Conservation (phyloP, 1,140 invertebrate species). For the Hyles vespertilio region DNA sequence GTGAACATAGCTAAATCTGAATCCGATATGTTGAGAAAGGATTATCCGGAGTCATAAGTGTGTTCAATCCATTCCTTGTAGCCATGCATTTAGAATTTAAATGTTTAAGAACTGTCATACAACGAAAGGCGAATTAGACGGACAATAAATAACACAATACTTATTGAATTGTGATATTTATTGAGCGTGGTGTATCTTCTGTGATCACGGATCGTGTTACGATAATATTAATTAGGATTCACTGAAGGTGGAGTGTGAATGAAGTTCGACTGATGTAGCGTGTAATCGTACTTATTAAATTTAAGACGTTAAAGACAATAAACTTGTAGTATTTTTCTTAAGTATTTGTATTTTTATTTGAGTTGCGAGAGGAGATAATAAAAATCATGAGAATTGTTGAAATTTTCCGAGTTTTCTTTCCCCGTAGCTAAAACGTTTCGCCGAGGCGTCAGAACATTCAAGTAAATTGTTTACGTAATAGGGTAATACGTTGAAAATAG, state of each 20-base stretch:
- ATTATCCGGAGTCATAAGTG: slow-evolving; percentile 37
- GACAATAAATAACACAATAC: background rate
- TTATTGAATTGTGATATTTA: background rate
- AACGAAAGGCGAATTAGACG: no score
- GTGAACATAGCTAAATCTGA: slow-evolving; percentile 63
- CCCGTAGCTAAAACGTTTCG: no score
- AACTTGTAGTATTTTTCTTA: slow-evolving; percentile 8
- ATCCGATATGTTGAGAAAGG: slow-evolving; percentile 35
- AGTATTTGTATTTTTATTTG: slow-evolving; percentile 10
- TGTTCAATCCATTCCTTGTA: slow-evolving; percentile 14
- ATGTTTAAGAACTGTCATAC: no score
- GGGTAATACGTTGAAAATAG: no score
- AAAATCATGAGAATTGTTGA: no score
- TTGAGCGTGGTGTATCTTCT: background rate
- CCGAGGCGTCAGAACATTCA: no score
- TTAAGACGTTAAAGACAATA: slow-evolving; percentile 11
- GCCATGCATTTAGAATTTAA: slow-evolving; percentile 17
- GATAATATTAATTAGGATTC: background rate
- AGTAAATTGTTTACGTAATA: no score
- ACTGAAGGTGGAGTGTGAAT: background rate
- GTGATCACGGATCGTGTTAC: no score
- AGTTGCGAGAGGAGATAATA: no score
- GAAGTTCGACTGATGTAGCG: slow-evolving; percentile 20
- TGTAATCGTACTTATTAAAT: slow-evolving; percentile 12
- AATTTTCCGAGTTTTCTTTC: no score